Evolutionary conservation across 1,140 invertebrate genomes (phyloP).

Genomic region (Drosophila murphyi): DNA sequence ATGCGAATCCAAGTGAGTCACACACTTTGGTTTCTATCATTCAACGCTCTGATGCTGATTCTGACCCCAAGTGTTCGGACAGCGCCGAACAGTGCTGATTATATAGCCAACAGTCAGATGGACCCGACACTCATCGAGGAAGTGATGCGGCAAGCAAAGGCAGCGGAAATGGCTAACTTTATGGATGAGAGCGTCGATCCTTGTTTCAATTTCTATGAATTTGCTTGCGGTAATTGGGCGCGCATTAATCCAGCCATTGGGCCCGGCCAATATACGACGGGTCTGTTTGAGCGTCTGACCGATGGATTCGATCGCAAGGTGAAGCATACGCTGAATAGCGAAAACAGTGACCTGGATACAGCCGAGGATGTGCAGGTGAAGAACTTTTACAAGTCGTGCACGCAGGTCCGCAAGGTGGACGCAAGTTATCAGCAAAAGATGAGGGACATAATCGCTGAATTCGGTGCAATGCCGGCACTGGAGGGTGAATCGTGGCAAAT

Average conservation of each 20-base stretch:
- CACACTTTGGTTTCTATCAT: not conserved
- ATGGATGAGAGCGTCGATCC: slow-evolving; percentile 86
- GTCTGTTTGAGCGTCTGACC: slow-evolving; percentile 60
- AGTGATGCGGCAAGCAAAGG: slow-evolving; percentile 50
- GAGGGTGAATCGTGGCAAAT: slow-evolving; percentile 37
- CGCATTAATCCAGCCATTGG: slow-evolving; percentile 57
- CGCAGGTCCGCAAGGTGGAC: slow-evolving; percentile 11
- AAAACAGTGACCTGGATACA: slow-evolving; percentile 7
- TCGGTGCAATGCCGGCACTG: slow-evolving; percentile 58
- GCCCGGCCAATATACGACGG: slow-evolving; percentile 35
- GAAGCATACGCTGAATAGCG: slow-evolving; percentile 27
- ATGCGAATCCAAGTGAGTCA: slow-evolving; percentile 3
- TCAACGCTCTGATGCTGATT: slow-evolving; percentile 9
- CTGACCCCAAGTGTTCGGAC: not conserved
- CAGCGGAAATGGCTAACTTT: slow-evolving; percentile 58
- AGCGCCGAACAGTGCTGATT: not conserved
- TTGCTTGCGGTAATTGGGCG: slow-evolving; percentile 89
- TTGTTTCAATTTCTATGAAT: slow-evolving; percentile 88
- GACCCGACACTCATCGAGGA: not conserved
- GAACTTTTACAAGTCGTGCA: slow-evolving; percentile 52
- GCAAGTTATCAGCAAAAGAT: slow-evolving; percentile 19
- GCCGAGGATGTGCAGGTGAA: slow-evolving; percentile 47
- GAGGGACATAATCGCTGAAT: slow-evolving; percentile 30
- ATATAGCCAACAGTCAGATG: not conserved
- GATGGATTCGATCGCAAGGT: slow-evolving; percentile 60